Evolutionary conservation across 2,888 invertebrate genomes (phyloP).

Genomic region (Dascillus cervinus): DNA sequence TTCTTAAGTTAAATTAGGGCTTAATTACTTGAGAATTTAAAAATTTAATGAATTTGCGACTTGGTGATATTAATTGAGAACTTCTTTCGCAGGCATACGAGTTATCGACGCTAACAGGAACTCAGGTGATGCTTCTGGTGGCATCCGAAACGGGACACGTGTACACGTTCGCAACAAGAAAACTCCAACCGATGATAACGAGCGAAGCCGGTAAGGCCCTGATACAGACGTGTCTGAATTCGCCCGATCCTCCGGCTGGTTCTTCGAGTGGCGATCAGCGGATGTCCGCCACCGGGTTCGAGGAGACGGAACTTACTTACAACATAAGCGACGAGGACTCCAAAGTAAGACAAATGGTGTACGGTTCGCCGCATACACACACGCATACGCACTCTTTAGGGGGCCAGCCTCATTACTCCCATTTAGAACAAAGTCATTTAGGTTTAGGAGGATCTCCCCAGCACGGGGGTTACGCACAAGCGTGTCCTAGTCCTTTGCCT

Average conservation of each 20-base stretch:
- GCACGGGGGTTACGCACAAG: constrained; percentile 53
- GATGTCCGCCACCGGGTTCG: constrained; percentile 97
- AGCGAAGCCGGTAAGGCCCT: constrained; percentile 94
- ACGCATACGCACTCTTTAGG: constrained; percentile 55
- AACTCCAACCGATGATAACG: constrained; percentile 98
- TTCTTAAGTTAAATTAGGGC: too few species aligned
- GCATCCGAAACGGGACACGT: constrained; percentile 99
- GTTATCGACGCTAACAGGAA: constrained; percentile 95
- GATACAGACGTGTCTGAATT: constrained; percentile 97
- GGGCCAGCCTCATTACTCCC: constrained; percentile 38
- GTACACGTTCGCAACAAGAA: constrained; percentile 98
- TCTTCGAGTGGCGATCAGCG: constrained; percentile 77
- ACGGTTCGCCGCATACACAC: constrained; percentile 57
- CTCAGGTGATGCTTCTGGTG: constrained; percentile 98
- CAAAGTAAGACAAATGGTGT: constrained; percentile 96
- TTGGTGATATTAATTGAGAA: not conserved
- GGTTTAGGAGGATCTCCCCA: constrained; percentile 41
- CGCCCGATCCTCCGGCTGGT: constrained; percentile 80
- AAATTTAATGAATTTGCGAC: too few species aligned
- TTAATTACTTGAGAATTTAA: too few species aligned
- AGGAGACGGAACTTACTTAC: constrained; percentile 97
- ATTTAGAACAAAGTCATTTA: constrained; percentile 38
- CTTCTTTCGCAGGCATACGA: constrained; percentile 85
- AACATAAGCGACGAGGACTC: constrained; percentile 91
- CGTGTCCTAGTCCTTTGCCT: constrained; percentile 69